Base-by-base conservation (phyloP, 2,797 vertebrate species). In the Molothrus aeneus region DNA sequence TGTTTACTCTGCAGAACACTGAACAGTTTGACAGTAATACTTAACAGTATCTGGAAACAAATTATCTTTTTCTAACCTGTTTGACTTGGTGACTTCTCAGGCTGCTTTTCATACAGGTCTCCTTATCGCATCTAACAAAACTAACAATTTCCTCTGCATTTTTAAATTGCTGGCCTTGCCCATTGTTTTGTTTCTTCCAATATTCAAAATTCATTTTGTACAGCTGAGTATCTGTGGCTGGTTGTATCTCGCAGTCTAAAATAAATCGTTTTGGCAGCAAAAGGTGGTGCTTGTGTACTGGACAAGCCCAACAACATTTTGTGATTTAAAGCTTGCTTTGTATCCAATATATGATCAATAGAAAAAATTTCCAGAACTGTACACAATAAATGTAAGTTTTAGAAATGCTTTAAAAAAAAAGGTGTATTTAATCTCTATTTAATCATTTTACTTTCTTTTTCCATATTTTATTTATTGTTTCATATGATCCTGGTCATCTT, bases 1-100 rank as follows among this genome's bases (percentile, higher is more conserved):
- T 88, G 65, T 74, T 93, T 88, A 69, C 51, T 80, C 87, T 80
- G 64, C 79, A 90, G 75, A 93, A 57, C 54, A 80, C 45, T 28
- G 20, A 31, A 53, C 18, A 45, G 40, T 61, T 86, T 92, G 51
- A 40, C 90, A 92, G 78, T 40, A 61, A 75, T 77, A 66, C 24
- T 74, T 71, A 71, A 56, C 24, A 40, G 77, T 28, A 59, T 74
- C 79, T 93, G 77, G 65, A 93, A 93, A 86, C 19, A 86, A 90
- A 70, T 90, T 86, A 8, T 72, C 81, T 82, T 88, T 94, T 95
- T 70, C 63, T 85, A 54, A 61, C 24, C 2, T 87, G 77, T 93
- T 93, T 93, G 47, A 91, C 53, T 78, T 79, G 29, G 36, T 88
- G 72, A 53, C 42, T 75, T 85, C 56, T 85, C 32, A 34, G 14